Percentiles rank a stretch among this genome's conserved stretches.
phyloP scores from a whole-genome alignment of 2,113 vertebrate genomes.

The Pelodiscus sinensis region DNA sequence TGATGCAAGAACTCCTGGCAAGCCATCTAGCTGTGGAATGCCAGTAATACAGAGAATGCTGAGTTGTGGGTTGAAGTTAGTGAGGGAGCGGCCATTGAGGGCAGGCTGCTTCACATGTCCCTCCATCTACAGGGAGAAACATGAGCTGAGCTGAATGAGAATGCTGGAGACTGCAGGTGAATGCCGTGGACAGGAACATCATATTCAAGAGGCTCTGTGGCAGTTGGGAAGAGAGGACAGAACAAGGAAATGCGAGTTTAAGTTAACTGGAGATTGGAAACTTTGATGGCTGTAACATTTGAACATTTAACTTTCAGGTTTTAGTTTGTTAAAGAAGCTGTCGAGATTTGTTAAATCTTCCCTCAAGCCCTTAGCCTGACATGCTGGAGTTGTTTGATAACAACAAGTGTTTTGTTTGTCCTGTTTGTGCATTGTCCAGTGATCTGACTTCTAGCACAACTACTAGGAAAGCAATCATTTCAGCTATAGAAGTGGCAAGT shows the following conservation, averaged over 20 bases:
- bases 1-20: neutral
- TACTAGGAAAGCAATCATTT: conserved; percentile 30
- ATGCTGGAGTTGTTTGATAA: conserved; percentile 37
- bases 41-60: neutral
- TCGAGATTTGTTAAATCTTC: neutral
- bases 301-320: rapidly evolving
- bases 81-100: neutral
- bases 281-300: neutral
- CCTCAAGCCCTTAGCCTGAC: neutral
- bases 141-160: neutral
- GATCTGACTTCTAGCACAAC: neutral
- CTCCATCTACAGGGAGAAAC: neutral
- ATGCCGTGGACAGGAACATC: neutral
- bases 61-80: neutral
- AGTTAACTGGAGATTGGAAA: neutral
- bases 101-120: rapidly evolving
- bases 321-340: neutral
- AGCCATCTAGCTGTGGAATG: neutral
- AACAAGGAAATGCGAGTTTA: neutral
- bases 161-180: neutral
- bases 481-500: conserved; percentile 8
- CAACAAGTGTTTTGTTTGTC: conserved; percentile 46
- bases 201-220: neutral
- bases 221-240: neutral
- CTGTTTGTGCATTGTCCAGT: neutral